Conservation (phyloP, 1,140 invertebrate genomes). For the Bombus affinis region DNA sequence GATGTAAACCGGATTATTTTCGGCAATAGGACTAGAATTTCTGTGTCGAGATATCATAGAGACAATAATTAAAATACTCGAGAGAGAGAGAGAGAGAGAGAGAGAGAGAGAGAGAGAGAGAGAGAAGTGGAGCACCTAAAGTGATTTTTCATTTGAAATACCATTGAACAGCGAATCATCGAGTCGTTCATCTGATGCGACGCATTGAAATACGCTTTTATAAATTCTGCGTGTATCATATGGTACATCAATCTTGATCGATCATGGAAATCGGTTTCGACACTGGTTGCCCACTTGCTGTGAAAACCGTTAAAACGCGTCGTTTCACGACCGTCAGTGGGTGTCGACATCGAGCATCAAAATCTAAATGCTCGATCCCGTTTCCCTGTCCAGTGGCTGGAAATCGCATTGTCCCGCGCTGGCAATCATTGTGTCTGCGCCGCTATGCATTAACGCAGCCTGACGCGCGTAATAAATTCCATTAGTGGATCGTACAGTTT, state of each 20-base stretch:
- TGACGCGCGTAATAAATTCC: constrained; percentile 47
- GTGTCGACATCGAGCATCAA: constrained; percentile 14
- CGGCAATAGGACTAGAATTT: neutral
- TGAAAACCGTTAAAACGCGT: constrained; percentile 47
- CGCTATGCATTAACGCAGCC: constrained; percentile 30
- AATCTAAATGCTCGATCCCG: constrained; percentile 28
- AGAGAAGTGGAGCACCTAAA: neutral
- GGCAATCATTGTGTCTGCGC: constrained; percentile 34
- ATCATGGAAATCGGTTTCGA: constrained; percentile 42
- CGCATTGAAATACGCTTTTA: constrained; percentile 23
- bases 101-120: too few relatives aligned
- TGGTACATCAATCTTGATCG: constrained; percentile 45
- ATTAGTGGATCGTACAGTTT: constrained; percentile 25
- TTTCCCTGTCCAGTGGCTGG: constrained; percentile 12
- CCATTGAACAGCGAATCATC: neutral
- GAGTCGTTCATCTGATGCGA: neutral
- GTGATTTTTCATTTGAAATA: constrained; percentile 3
- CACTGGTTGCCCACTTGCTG: constrained; percentile 30
- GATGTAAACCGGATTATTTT: neutral
- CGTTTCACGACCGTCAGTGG: constrained; percentile 23
- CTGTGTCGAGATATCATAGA: too few relatives aligned
- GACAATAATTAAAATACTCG: neutral
- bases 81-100: too few relatives aligned
- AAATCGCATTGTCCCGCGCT: constrained; percentile 40
- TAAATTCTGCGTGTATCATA: neutral